These are phyloP conservation scores for Actias luna DNA, from an alignment of 2,888 invertebrate genomes.

Conservation along the genomic window DNA sequence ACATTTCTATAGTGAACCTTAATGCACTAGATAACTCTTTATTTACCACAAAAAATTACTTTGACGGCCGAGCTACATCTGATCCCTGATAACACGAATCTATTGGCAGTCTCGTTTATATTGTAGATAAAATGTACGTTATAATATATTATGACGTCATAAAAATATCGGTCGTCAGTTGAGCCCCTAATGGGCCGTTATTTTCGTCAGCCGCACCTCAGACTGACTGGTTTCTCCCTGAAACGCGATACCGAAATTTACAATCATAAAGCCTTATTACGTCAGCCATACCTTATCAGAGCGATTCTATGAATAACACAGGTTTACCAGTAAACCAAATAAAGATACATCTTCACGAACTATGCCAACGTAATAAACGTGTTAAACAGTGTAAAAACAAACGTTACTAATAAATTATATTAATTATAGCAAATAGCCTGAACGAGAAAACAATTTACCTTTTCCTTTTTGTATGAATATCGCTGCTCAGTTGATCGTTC, in stretches of 20 bases:
- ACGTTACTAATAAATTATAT: not conserved
- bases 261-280: slow-evolving; percentile 29
- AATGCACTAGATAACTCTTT: not conserved
- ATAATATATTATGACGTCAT: slow-evolving; percentile 36
- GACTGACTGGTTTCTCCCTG: slow-evolving; percentile 36
- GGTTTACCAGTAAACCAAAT: not conserved
- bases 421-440: slow-evolving; percentile 3
- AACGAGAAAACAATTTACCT: not conserved
- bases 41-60: not conserved
- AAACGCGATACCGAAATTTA: slow-evolving; percentile 45
- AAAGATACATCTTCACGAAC: not conserved
- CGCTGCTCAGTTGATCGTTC: not conserved
- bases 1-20: not conserved
- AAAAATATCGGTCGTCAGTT: slow-evolving; percentile 38
- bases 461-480: not conserved
- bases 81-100: slow-evolving; percentile 1
- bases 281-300: slow-evolving; percentile 35
- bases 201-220: slow-evolving; percentile 47
- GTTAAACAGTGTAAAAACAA: not conserved
- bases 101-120: slow-evolving; percentile 13
- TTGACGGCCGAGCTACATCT: not conserved
- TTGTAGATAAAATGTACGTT: slow-evolving; percentile 12
- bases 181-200: slow-evolving; percentile 43
- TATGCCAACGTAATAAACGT: not conserved
- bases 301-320: not conserved